Evolutionary conservation across 2,113 vertebrate genomes (phyloP).

Genomic region (Rhineura floridana): DNA sequence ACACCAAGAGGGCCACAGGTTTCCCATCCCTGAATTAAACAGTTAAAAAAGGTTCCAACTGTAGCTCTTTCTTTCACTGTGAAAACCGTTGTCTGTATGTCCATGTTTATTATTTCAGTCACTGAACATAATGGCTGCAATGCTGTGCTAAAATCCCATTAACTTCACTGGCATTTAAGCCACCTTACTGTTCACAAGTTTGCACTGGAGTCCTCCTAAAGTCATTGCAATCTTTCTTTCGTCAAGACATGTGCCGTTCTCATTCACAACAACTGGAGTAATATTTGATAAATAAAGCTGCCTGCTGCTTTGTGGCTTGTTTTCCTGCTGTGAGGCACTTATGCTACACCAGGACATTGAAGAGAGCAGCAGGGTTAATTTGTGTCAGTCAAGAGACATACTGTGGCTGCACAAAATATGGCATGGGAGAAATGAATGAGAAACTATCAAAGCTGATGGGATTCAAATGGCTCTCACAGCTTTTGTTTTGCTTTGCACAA

Average conservation of each 20-base stretch:
- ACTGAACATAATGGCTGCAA: background rate
- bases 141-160: conserved; percentile 1
- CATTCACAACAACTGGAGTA: background rate
- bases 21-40: background rate
- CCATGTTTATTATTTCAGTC: background rate
- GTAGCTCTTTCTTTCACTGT: conserved; percentile 35
- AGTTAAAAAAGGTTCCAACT: background rate
- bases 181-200: background rate
- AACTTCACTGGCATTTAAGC: background rate
- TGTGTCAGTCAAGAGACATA: background rate
- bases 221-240: background rate
- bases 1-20: no score
- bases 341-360: background rate
- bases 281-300: conserved; percentile 10
- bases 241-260: conserved; percentile 18
- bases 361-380: background rate
- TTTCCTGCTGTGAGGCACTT: conserved; percentile 6
- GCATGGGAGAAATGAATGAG: background rate
- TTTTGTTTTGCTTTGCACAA: conserved; percentile 23
- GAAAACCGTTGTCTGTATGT: conserved; percentile 23
- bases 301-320: background rate
- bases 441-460: background rate
- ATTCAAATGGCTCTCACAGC: accelerated
- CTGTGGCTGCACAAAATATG: background rate
- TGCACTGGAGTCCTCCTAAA: background rate